These are phyloP conservation scores for Pteruthius melanotis DNA, from an alignment of 2,113 vertebrate species.

Conservation along the genomic window DNA sequence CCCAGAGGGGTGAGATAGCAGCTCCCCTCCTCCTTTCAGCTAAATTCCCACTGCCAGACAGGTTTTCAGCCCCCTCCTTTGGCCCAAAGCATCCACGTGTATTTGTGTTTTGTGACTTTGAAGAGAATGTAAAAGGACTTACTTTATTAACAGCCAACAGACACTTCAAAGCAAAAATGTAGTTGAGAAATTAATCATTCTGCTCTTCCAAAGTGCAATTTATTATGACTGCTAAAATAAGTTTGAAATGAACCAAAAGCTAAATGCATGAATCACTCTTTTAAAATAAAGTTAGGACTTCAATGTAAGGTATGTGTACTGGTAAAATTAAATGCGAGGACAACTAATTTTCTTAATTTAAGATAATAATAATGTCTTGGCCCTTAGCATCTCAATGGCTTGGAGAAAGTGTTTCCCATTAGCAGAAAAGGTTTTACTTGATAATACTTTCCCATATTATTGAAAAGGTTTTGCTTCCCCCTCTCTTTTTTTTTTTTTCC, in stretches of 20 bases:
- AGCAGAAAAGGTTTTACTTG: background rate
- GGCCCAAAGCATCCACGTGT: background rate
- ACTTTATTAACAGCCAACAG: conserved; percentile 25
- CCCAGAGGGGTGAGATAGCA: background rate
- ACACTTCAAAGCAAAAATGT: conserved; percentile 58
- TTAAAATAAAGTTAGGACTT: conserved; percentile 47
- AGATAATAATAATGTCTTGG: background rate
- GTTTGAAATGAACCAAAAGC: conserved; percentile 35
- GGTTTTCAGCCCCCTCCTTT: background rate
- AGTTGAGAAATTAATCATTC: conserved; percentile 56
- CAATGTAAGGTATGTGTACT: background rate
- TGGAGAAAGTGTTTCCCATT: background rate
- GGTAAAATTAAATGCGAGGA: conserved; percentile 31
- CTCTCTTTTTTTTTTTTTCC: background rate
- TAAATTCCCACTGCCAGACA: background rate
- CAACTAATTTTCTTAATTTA: conserved; percentile 35
- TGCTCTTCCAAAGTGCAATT: conserved; percentile 18
- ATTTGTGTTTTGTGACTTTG: conserved; percentile 23
- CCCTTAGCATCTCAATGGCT: conserved; percentile 1
- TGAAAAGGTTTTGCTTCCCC: background rate
- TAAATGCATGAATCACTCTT: conserved; percentile 38
- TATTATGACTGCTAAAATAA: background rate
- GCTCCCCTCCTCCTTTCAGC: background rate
- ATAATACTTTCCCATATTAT: background rate
- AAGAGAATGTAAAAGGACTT: background rate